Evolutionary conservation across 1,140 invertebrate species (phyloP).

Genomic region (Magallana ariakensis): DNA sequence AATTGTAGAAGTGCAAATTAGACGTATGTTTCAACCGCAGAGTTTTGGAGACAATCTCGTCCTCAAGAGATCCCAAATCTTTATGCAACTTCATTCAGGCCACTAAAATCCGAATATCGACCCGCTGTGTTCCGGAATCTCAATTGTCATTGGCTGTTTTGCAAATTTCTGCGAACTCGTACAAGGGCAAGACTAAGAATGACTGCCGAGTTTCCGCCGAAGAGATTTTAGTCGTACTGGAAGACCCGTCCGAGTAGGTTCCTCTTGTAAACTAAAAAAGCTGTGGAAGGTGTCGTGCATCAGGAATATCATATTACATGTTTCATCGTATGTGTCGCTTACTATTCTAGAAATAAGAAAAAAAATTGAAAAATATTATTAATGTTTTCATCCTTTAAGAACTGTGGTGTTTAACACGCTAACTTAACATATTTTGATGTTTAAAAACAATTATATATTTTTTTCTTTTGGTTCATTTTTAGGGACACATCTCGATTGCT

Average conservation of each 20-base stretch:
- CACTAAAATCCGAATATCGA: slow-evolving; percentile 38
- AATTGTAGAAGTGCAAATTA: no score
- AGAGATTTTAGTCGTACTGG: neutral
- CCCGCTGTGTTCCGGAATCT: slow-evolving; percentile 32
- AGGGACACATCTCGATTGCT: no score
- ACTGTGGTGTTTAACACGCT: no score
- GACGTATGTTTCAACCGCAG: no score
- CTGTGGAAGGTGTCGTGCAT: neutral
- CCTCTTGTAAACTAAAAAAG: neutral
- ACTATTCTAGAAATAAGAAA: no score
- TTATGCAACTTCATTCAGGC: slow-evolving; percentile 36
- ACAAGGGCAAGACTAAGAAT: slow-evolving; percentile 35
- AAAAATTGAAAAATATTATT: no score
- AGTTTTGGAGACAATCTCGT: neutral
- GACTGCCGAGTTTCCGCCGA: neutral
- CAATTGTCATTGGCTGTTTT: slow-evolving; percentile 27
- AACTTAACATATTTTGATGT: no score
- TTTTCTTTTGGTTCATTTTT: no score
- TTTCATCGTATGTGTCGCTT: neutral
- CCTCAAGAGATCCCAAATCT: neutral
- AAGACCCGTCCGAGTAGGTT: neutral
- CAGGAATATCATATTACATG: neutral
- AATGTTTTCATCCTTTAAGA: no score
- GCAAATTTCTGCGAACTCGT: slow-evolving; percentile 30
- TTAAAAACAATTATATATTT: no score